Evolutionary conservation across 2,888 invertebrate species (phyloP).

Genomic region (Nesidiocoris tenuis): DNA sequence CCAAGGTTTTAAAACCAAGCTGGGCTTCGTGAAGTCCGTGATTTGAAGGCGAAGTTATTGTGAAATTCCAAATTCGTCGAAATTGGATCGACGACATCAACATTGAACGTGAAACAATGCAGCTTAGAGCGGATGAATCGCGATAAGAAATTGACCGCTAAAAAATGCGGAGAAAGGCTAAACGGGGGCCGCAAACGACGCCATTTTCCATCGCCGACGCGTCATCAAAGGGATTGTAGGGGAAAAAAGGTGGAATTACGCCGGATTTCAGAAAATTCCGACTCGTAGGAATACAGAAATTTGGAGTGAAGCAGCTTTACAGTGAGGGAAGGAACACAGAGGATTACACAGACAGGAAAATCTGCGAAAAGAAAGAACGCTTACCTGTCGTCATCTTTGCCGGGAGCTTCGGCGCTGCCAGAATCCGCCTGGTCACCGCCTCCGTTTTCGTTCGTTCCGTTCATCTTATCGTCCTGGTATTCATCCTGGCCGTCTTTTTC

Average conservation of each 20-base stretch:
- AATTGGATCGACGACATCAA: neutral
- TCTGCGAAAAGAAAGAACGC: too few species aligned
- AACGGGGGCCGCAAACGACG: conserved; percentile 33
- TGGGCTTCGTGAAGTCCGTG: neutral
- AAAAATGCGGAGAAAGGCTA: neutral
- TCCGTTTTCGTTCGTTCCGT: conserved; percentile 62
- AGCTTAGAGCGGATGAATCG: conserved; percentile 45
- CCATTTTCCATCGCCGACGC: conserved; percentile 2
- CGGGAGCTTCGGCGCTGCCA: conserved; percentile 72
- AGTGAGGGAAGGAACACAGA: conserved; percentile 38
- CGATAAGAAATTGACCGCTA: conserved; percentile 28
- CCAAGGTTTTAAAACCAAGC: neutral
- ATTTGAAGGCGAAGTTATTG: conserved; percentile 2
- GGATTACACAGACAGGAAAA: neutral
- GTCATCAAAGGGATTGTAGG: neutral
- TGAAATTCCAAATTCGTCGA: conserved; percentile 1
- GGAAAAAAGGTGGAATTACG: conserved; percentile 2
- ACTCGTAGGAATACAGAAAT: conserved; percentile 3
- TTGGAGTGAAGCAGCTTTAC: conserved; percentile 15
- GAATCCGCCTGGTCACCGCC: conserved; percentile 62
- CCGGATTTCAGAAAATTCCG: conserved; percentile 1
- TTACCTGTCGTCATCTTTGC: conserved; percentile 69
- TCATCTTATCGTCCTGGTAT: conserved; percentile 61
- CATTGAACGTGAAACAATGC: conserved; percentile 32
- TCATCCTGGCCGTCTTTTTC: conserved; percentile 60